Evolutionary conservation across 2,797 vertebrate species (phyloP), one percentile per base, ranked within the genome.

Genomic region (Peromyscus melanophrys): DNA sequence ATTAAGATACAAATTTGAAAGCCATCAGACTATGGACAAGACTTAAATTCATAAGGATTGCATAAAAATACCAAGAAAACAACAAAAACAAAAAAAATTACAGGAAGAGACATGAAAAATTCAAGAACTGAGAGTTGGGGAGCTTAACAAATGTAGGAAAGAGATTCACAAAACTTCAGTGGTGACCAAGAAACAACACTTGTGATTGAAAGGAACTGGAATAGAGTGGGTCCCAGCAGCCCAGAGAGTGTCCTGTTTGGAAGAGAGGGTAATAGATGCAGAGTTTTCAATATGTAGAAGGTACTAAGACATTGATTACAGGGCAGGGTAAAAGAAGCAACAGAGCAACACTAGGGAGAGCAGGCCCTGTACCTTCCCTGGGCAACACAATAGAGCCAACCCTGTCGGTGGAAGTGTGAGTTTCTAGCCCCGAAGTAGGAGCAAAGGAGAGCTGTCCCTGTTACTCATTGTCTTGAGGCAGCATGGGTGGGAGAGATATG

Each of bases 1-100:
- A 81, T 31, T 81, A n/a, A 63, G 59, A 93, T 29, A 92, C 3
- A 57, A 46, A 92, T 77, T 59, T 34, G 25, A 37, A 23, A 73
- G 21, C 77, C 31, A 81, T 37, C 29, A 93, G 59, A 96, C 49
- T 88, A 52, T 17, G 65, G 25, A 85, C 1, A 91, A 63, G 55
- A 49, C 59, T 91, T 95, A 87, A 92, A 85, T 34, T 71, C 43
- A 57, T n/a, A 55, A 55, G n/a, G 11, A 76, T 61, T 61, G 87
- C 37, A 16, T 71, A 89, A 82, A 19, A 89, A 46, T 7, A 88
- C 31, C 17, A 43, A 21, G 80, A 61, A 82, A 82, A 61, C 8
- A 82, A 40, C 1, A 59, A 40, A 23, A 82, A 16, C 12, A 59
- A 61, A 57, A 37, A 86, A 93, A 96, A 80, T 0, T 67, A 3